These are phyloP conservation scores for Phasianus colchicus DNA, from an alignment of 2,113 vertebrate genomes.

Conservation along the genomic window DNA sequence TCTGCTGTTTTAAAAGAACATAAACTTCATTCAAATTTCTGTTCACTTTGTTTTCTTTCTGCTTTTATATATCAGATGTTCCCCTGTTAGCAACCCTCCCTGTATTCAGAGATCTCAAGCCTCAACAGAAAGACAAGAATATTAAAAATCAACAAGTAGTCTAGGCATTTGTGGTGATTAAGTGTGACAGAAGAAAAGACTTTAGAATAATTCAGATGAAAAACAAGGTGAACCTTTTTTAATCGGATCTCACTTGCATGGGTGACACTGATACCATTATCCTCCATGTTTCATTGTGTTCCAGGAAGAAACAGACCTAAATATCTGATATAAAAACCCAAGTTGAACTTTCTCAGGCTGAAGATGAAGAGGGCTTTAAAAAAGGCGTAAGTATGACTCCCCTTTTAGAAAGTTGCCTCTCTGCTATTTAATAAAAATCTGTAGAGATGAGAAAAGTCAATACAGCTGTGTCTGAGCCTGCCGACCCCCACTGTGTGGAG, in stretches of 20 bases:
- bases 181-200: neutral
- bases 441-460: neutral
- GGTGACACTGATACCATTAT: neutral
- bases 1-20: neutral
- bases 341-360: neutral
- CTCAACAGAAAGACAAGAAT: neutral
- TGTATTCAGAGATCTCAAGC: neutral
- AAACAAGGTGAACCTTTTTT: neutral
- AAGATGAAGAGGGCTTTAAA: neutral
- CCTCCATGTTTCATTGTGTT: neutral
- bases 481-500: neutral
- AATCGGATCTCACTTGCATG: neutral
- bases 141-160: neutral
- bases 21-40: neutral
- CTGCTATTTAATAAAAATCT: neutral
- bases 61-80: neutral
- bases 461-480: neutral
- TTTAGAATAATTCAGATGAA: neutral
- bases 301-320: conserved; percentile 13
- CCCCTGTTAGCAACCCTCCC: neutral
- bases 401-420: neutral
- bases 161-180: neutral
- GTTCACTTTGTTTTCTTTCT: neutral
- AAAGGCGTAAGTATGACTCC: neutral
- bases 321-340: conserved; percentile 11